Evolutionary conservation across 2,113 vertebrate species (phyloP).

Genomic region (Cynopterus brachyotis): DNA sequence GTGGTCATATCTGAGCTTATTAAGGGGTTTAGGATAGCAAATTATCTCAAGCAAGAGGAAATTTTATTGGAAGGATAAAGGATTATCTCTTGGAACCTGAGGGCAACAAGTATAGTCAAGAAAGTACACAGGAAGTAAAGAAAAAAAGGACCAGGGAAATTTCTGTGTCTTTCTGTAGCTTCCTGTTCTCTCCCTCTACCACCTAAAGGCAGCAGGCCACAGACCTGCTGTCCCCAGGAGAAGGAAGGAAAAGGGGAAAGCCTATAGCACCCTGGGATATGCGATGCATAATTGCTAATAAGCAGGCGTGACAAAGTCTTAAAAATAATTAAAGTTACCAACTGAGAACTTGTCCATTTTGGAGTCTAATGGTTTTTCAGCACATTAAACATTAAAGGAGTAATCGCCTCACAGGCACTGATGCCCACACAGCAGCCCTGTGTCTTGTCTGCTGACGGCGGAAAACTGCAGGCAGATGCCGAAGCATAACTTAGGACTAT

Average conservation of each 20-base stretch:
- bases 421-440: not conserved
- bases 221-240: constrained; percentile 44
- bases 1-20: not conserved
- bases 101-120: not conserved
- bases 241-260: not conserved
- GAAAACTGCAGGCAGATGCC: not conserved
- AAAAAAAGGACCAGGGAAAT: not conserved
- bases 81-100: not conserved
- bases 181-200: not conserved
- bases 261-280: not conserved
- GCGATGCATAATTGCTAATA: constrained; percentile 69
- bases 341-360: constrained; percentile 54
- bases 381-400: constrained; percentile 60
- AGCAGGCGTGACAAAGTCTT: constrained; percentile 69
- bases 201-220: constrained; percentile 33
- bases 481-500: not conserved
- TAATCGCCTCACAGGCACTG: not conserved
- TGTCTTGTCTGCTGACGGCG: not conserved
- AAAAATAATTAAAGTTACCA: constrained; percentile 80
- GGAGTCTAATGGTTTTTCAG: constrained; percentile 52
- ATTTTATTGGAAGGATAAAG: not conserved
- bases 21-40: not conserved
- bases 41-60: not conserved
- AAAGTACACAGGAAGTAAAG: not conserved
- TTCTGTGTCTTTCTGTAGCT: not conserved